phyloP scores from a whole-genome alignment of 2,888 invertebrate species.

The Cheilosia soror region DNA sequence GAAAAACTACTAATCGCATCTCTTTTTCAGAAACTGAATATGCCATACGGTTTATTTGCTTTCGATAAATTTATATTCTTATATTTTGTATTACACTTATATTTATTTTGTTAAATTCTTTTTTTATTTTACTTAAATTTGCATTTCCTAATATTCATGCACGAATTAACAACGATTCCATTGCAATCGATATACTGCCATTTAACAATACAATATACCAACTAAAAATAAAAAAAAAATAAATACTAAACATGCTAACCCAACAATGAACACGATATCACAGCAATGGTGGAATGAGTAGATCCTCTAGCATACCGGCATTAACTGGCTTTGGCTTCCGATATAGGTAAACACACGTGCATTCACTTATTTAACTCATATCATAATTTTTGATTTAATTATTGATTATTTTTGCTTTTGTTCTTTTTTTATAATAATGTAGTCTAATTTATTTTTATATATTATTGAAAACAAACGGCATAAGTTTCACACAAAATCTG shows the following conservation, averaged over 20 bases:
- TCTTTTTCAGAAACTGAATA: slow-evolving; percentile 27
- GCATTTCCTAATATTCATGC: slow-evolving; percentile 64
- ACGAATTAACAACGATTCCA: slow-evolving; percentile 69
- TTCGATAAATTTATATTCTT: slow-evolving; percentile 33
- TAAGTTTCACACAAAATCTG: not conserved
- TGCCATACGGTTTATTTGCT: slow-evolving; percentile 39
- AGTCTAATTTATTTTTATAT: slow-evolving; percentile 26
- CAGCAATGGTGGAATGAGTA: slow-evolving; percentile 90
- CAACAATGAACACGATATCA: slow-evolving; percentile 78
- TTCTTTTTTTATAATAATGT: slow-evolving; percentile 46
- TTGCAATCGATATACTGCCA: slow-evolving; percentile 70
- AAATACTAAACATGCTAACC: slow-evolving; percentile 70
- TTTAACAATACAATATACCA: slow-evolving; percentile 58
- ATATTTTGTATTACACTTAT: not conserved
- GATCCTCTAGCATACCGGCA: slow-evolving; percentile 96
- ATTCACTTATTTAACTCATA: slow-evolving; percentile 39
- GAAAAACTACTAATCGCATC: not conserved
- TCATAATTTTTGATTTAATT: slow-evolving; percentile 56
- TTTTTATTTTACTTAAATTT: slow-evolving; percentile 55
- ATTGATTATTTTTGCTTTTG: slow-evolving; percentile 63
- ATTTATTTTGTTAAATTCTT: slow-evolving; percentile 26
- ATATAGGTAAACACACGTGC: slow-evolving; percentile 81
- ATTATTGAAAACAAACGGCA: slow-evolving; percentile 11
- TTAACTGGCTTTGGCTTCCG: slow-evolving; percentile 85
- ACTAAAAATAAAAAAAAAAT: slow-evolving; percentile 32